Percentiles rank a stretch among this genome's conserved stretches.
Evolutionary conservation across 2,113 vertebrate genomes (phyloP).

Genomic region (Pseudonaja textilis): DNA sequence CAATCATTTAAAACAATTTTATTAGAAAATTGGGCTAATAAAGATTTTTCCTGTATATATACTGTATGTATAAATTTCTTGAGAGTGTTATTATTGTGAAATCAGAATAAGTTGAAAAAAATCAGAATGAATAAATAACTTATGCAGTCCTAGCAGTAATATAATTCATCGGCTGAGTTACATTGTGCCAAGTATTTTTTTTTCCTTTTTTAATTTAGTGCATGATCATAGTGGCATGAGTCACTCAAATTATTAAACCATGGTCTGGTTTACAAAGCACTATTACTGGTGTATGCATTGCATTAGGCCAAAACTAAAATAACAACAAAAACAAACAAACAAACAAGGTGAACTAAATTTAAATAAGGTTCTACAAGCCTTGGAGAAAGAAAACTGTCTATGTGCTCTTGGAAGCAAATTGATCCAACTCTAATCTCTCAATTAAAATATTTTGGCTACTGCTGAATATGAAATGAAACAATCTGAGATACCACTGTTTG

Average conservation of each 20-base stretch:
- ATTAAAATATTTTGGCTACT: slow-evolving; percentile 2
- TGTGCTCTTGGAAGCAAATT: neutral
- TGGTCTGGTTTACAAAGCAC: neutral
- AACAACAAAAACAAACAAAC: neutral
- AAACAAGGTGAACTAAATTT: neutral
- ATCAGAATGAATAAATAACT: neutral
- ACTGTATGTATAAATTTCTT: neutral
- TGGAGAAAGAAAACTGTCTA: neutral
- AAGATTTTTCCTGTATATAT: neutral
- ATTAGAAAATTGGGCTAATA: neutral
- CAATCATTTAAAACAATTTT: neutral
- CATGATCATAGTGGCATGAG: neutral
- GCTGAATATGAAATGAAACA: neutral
- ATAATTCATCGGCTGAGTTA: neutral
- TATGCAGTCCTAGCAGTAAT: neutral
- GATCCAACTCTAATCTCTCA: neutral
- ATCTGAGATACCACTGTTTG: neutral
- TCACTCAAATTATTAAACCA: neutral
- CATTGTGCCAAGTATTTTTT: neutral
- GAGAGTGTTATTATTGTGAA: neutral
- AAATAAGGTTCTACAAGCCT: neutral
- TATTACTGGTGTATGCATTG: neutral
- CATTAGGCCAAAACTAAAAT: neutral
- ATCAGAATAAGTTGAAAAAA: neutral
- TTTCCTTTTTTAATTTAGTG: neutral